These are phyloP conservation scores for Cygnus olor DNA, from an alignment of 2,797 vertebrate species.

Conservation along the genomic window DNA sequence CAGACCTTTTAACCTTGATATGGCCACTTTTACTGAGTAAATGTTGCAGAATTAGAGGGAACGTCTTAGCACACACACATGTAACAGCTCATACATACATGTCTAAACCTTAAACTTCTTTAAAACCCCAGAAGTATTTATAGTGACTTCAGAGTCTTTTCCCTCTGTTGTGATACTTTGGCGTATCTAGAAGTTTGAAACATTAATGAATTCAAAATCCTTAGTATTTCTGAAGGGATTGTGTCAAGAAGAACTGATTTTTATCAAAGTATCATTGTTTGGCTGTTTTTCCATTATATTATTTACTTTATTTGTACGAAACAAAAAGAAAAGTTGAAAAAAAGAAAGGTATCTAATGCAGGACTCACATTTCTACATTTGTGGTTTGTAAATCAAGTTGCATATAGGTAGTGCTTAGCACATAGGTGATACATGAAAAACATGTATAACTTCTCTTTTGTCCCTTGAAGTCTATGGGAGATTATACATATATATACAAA, in stretches of 20 bases:
- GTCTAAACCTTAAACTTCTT: not conserved
- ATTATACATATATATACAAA: not conserved
- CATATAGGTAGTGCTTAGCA: not conserved
- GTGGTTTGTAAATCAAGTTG: not conserved
- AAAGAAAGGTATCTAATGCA: not conserved
- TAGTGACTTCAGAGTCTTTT: not conserved
- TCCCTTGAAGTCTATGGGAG: not conserved
- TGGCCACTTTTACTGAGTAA: not conserved
- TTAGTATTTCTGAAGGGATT: not conserved
- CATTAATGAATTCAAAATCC: not conserved
- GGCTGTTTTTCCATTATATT: not conserved
- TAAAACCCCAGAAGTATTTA: not conserved
- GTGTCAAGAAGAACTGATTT: not conserved
- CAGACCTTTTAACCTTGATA: not conserved
- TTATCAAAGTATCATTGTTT: not conserved
- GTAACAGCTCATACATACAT: not conserved
- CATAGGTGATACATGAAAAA: not conserved
- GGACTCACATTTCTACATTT: not conserved
- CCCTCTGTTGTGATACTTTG: not conserved
- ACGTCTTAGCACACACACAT: not conserved
- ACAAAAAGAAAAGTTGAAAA: not conserved
- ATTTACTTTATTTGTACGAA: not conserved
- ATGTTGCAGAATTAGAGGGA: not conserved
- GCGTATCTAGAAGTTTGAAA: not conserved
- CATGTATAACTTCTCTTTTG: not conserved